Evolutionary conservation across 2,888 invertebrate genomes (phyloP).

Genomic region (Tetanocera ferruginea): DNA sequence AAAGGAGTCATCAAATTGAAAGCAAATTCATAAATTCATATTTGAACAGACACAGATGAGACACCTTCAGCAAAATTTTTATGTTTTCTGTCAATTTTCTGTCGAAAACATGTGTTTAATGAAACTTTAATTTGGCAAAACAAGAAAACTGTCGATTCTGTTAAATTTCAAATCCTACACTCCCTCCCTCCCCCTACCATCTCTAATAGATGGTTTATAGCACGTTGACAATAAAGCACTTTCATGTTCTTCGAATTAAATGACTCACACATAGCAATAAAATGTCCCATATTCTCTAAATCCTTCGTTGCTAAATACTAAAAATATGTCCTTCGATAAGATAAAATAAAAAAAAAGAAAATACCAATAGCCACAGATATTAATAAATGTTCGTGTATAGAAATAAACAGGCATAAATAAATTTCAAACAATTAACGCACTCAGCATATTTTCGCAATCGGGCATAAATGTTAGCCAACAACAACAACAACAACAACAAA

Average conservation of each 20-base stretch:
- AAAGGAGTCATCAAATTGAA: too few relatives aligned
- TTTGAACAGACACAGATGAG: too few relatives aligned
- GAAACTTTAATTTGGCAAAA: too few relatives aligned
- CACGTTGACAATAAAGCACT: too few relatives aligned
- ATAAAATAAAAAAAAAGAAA: slow-evolving; percentile 12
- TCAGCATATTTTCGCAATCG: slow-evolving; percentile 50
- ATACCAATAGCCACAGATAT: slow-evolving; percentile 31
- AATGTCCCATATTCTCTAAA: slow-evolving; percentile 27
- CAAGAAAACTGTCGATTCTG: too few relatives aligned
- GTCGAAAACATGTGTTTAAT: too few relatives aligned
- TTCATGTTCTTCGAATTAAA: slow-evolving; percentile 23
- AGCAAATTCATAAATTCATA: too few relatives aligned
- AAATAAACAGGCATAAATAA: slow-evolving; percentile 46
- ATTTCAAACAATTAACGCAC: slow-evolving; percentile 48
- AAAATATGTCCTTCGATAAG: background rate
- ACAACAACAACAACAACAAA: slow-evolving; percentile 24
- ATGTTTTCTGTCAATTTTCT: too few relatives aligned
- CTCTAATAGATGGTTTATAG: too few relatives aligned
- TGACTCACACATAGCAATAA: slow-evolving; percentile 35
- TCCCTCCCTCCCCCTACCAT: too few relatives aligned
- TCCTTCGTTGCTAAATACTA: background rate
- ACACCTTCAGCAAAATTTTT: too few relatives aligned
- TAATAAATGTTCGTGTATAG: slow-evolving; percentile 35
- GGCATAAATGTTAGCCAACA: background rate
- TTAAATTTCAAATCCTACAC: too few relatives aligned